Base-by-base conservation (phyloP, 2,888 invertebrate genomes). In the Agrotis exclamationis region DNA sequence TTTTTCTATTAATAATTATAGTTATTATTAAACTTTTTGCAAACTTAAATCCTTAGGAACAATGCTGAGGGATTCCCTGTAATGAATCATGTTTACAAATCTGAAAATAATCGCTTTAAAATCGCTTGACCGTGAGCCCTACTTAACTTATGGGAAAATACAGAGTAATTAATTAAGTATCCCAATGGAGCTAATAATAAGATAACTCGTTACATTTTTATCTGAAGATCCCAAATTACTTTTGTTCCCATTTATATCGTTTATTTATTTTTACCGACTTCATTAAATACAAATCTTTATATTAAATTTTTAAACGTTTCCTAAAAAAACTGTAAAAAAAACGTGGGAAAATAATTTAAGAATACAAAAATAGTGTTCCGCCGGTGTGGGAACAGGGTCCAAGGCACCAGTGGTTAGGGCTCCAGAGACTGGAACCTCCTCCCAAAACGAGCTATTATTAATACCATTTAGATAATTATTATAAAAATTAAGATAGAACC, bases 11-110 rank as follows among this genome's bases (percentile, higher is more conserved):
- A 33, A 47, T 59, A 50, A 65, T 50, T 39, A 3, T 60, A 39
- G 28, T 3, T 9, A 47, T 51, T 33, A 53, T 57, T 22, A 18
- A n/a, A n/a, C 24, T 66, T 45, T 76, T 53, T 56, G 22, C 56
- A 11, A 24, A 44, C 0, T 68, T 63, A 14, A 56, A 50, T 60
- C 47, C 4, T 16, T 44, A 14, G 0, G 9, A 18, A 20, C 0
- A 24, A 48, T 56, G 6, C 22, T 16, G 4, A 59, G 73, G 59
- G 14, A 39, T 58, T 63, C n/a, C 76, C 70, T 75, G 20, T 22
- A 33, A 53, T 59, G 13, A 53, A 33, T 47, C 45, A 11, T 6
- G 18, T 13, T 56, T 56, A 33, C 47, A 60, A 74, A 74, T 69
- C 28, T 47, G n/a, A 60, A 63, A 71, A 63, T 53, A 62, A 62